These are phyloP conservation scores for Tricholauxania praeusta DNA, from an alignment of 2,888 invertebrate species.

Conservation along the genomic window DNA sequence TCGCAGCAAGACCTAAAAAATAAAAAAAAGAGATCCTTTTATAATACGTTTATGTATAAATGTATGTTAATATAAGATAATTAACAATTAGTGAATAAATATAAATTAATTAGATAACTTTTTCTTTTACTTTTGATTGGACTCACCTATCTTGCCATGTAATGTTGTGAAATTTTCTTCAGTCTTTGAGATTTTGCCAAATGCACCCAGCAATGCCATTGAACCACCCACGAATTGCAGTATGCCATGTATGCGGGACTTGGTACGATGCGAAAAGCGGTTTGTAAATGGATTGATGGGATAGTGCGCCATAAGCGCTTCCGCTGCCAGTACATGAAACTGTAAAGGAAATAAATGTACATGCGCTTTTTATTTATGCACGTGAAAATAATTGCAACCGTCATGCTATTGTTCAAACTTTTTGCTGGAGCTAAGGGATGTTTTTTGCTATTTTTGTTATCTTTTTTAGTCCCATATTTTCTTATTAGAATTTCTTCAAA, in stretches of 20 bases:
- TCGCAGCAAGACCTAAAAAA: conserved; percentile 55
- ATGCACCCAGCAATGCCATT: conserved; percentile 58
- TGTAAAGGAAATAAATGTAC: conserved; percentile 41
- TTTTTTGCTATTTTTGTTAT: too few species aligned
- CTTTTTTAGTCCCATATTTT: too few species aligned
- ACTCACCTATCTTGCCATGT: conserved; percentile 61
- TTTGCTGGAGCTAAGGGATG: too few species aligned
- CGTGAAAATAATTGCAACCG: background rate
- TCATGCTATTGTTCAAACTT: too few species aligned
- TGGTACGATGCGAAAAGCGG: conserved; percentile 61
- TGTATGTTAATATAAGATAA: background rate
- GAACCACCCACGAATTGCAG: conserved; percentile 62
- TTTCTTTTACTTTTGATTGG: background rate
- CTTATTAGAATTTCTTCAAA: too few species aligned
- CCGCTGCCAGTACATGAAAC: conserved; percentile 63
- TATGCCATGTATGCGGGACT: conserved; percentile 60
- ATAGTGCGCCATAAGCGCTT: conserved; percentile 65
- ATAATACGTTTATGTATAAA: too few species aligned
- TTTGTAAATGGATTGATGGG: conserved; percentile 61
- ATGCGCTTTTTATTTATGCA: conserved; percentile 7
- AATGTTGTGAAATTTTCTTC: conserved; percentile 60
- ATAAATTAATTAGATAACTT: background rate
- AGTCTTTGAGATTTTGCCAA: conserved; percentile 60
- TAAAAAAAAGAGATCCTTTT: too few species aligned
- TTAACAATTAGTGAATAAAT: background rate